phyloP scores from a whole-genome alignment of 1,140 invertebrate species.

The Sarcophaga bullata region DNA sequence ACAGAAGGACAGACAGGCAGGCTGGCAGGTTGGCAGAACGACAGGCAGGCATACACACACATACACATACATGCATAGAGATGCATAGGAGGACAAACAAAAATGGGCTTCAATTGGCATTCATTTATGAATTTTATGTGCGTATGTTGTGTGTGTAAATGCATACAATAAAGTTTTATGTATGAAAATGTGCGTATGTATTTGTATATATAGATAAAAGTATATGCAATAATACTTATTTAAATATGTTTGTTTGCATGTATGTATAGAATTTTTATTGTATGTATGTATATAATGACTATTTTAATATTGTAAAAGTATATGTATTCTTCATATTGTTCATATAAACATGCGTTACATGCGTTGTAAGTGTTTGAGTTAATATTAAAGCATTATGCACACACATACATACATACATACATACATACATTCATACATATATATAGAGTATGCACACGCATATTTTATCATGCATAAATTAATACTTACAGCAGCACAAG shows the following conservation, averaged over 20 bases:
- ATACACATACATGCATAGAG: neutral
- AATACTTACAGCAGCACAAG: too few species aligned
- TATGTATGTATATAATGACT: too few species aligned
- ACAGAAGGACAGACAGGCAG: neutral
- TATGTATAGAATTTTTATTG: neutral
- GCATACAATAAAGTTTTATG: neutral
- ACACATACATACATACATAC: neutral
- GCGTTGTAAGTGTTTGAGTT: slow-evolving; percentile 14
- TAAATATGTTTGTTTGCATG: neutral
- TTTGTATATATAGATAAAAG: slow-evolving; percentile 16
- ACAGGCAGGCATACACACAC: slow-evolving; percentile 20
- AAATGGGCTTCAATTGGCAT: slow-evolving; percentile 16
- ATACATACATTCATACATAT: neutral
- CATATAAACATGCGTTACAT: neutral
- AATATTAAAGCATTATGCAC: neutral
- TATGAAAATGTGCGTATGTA: neutral
- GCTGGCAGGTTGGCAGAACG: too few species aligned
- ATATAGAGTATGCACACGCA: neutral
- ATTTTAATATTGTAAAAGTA: too few species aligned
- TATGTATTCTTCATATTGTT: too few species aligned
- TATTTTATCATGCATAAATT: too few species aligned
- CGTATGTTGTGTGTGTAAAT: neutral
- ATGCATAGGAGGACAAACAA: neutral
- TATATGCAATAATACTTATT: neutral
- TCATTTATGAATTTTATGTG: slow-evolving; percentile 10